These are phyloP conservation scores for Helarctos malayanus DNA, from an alignment of 2,797 vertebrate genomes.

Conservation along the genomic window DNA sequence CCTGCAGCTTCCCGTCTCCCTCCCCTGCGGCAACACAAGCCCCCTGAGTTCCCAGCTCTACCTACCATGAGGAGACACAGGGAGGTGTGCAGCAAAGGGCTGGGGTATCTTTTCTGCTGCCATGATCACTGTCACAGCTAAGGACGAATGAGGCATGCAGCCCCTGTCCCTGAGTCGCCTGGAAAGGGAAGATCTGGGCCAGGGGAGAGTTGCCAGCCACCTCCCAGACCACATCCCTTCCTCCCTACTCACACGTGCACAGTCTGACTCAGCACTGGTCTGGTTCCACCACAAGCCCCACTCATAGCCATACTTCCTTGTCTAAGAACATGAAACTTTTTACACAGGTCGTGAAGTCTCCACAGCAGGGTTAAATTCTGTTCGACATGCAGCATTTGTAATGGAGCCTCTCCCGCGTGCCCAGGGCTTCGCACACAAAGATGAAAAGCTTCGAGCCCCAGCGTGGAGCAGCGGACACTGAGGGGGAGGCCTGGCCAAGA, in stretches of 20 bases:
- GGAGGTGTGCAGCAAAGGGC: neutral
- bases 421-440: neutral
- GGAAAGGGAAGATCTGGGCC: neutral
- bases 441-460: neutral
- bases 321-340: neutral
- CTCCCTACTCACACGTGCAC: neutral
- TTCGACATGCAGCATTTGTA: neutral
- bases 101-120: neutral
- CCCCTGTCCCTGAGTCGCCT: neutral
- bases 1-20: neutral
- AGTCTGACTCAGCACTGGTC: neutral
- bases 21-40: neutral
- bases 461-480: neutral
- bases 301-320: neutral
- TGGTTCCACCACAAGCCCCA: neutral
- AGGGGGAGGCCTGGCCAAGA: neutral
- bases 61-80: neutral
- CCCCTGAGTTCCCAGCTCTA: neutral
- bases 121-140: neutral
- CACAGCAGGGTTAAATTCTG: neutral
- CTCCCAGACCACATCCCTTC: neutral
- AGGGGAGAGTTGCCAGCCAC: accelerated
- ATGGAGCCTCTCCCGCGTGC: neutral
- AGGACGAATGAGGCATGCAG: neutral
- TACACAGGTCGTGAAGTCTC: no score